A percentile compares a stretch with the other conserved stretches of the same genome.
Evolutionary conservation across 1,140 invertebrate genomes (phyloP).

Genomic region (Danaus melanippus): DNA sequence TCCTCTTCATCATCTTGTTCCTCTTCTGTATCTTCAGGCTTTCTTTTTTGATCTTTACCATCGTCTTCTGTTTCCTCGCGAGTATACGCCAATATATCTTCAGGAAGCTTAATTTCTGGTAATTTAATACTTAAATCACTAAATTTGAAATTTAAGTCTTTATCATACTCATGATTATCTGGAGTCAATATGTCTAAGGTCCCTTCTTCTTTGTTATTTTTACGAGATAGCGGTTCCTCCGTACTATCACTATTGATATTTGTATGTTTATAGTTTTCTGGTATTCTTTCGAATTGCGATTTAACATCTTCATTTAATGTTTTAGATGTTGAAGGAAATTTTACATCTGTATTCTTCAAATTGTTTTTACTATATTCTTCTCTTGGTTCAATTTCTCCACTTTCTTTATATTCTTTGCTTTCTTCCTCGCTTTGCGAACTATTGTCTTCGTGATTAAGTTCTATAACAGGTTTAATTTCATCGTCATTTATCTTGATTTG

Average conservation of each 20-base stretch:
- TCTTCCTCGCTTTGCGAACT: slow-evolving; percentile 34
- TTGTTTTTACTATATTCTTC: slow-evolving; percentile 22
- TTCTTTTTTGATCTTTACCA: slow-evolving; percentile 28
- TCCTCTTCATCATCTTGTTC: slow-evolving; percentile 28
- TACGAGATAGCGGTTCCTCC: slow-evolving; percentile 13
- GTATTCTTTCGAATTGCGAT: slow-evolving; percentile 67
- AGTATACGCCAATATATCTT: slow-evolving; percentile 50
- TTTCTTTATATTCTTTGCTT: slow-evolving; percentile 16
- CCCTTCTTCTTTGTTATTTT: slow-evolving; percentile 28
- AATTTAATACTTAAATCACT: slow-evolving; percentile 47
- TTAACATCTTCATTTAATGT: slow-evolving; percentile 40
- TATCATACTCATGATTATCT: slow-evolving; percentile 37
- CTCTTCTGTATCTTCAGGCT: slow-evolving; percentile 28
- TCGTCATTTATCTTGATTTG: slow-evolving; percentile 40
- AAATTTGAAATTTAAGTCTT: slow-evolving; percentile 57
- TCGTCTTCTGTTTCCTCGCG: slow-evolving; percentile 28
- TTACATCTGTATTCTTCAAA: no score
- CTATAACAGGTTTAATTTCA: slow-evolving; percentile 56
- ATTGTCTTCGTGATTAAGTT: slow-evolving; percentile 43
- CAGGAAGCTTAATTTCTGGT: slow-evolving; percentile 60
- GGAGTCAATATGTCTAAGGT: slow-evolving; percentile 31
- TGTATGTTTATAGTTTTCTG: slow-evolving; percentile 59
- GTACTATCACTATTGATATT: slow-evolving; percentile 23
- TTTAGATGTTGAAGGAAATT: no score
- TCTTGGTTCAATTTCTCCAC: slow-evolving; percentile 15